Percentiles rank a stretch among this genome's conserved stretches.
Evolutionary conservation across 2,888 invertebrate genomes (phyloP).

Genomic region (Ornithoptera priamus): DNA sequence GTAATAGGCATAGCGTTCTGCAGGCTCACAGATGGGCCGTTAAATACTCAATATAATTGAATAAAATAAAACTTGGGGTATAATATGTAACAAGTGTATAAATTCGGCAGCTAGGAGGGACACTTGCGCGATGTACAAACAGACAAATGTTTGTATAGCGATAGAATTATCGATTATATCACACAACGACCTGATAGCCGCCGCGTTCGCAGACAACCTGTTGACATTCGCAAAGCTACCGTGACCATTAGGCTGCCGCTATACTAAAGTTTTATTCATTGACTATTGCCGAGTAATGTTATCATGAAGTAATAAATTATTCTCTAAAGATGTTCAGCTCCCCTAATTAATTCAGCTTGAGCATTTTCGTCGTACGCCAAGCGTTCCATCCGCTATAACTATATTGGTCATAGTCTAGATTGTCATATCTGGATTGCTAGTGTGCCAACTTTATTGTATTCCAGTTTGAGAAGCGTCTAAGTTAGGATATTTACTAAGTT

Average conservation of each 20-base stretch:
- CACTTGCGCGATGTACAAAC: constrained; percentile 26
- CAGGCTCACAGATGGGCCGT: neutral
- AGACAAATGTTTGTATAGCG: constrained; percentile 34
- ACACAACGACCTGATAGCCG: constrained; percentile 28
- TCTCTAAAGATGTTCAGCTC: too few relatives aligned
- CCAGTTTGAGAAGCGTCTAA: too few relatives aligned
- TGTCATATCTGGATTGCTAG: too few relatives aligned
- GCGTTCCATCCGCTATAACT: too few relatives aligned
- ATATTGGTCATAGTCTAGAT: too few relatives aligned
- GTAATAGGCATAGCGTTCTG: too few relatives aligned
- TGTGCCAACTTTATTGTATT: too few relatives aligned
- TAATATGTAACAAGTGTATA: constrained; percentile 17
- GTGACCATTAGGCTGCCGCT: constrained; percentile 6
- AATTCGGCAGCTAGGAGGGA: constrained; percentile 8
- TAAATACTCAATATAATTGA: neutral
- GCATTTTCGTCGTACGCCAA: too few relatives aligned
- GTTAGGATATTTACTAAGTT: too few relatives aligned
- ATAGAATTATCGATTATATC: constrained; percentile 36
- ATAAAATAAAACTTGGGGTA: neutral
- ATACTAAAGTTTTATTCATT: neutral
- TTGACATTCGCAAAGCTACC: constrained; percentile 32
- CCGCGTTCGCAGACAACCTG: constrained; percentile 32
- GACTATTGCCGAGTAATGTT: neutral
- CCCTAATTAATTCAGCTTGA: too few relatives aligned
- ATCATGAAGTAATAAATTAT: neutral